Conservation (phyloP, 2,797 vertebrate species). For the Pipistrellus nathusii region DNA sequence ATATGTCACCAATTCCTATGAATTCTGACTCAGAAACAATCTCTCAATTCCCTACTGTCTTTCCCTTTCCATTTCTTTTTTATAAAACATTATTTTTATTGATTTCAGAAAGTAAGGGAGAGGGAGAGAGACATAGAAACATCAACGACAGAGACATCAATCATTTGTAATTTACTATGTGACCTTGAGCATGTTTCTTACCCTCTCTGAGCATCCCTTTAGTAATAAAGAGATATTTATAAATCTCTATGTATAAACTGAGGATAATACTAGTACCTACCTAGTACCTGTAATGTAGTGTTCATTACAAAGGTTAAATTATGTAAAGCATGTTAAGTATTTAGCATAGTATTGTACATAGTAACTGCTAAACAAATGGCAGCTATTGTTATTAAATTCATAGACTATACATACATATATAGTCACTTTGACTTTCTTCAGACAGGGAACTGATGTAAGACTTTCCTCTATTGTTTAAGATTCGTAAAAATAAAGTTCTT, state of each 20-base stretch:
- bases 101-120: too few relatives aligned
- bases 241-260: conserved; percentile 19
- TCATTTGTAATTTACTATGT: neutral
- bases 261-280: conserved; percentile 29
- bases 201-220: neutral
- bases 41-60: neutral
- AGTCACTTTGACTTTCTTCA: conserved; percentile 34
- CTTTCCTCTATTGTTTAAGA: conserved; percentile 20
- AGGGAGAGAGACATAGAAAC: too few relatives aligned
- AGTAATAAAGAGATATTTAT: neutral
- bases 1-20: neutral
- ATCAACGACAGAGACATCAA: neutral
- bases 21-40: conserved; percentile 31
- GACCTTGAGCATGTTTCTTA: conserved; percentile 30
- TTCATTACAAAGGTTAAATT: conserved; percentile 48
- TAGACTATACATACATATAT: neutral
- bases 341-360: conserved; percentile 21
- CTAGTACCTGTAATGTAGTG: too few relatives aligned
- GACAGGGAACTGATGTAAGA: conserved; percentile 28
- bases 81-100: too few relatives aligned
- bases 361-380: neutral
- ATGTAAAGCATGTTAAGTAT: conserved; percentile 24
- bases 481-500: conserved; percentile 55
- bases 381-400: conserved; percentile 44
- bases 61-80: neutral